Evolutionary conservation across 2,113 vertebrate genomes (phyloP).

Genomic region (Bambusicola thoracicus): DNA sequence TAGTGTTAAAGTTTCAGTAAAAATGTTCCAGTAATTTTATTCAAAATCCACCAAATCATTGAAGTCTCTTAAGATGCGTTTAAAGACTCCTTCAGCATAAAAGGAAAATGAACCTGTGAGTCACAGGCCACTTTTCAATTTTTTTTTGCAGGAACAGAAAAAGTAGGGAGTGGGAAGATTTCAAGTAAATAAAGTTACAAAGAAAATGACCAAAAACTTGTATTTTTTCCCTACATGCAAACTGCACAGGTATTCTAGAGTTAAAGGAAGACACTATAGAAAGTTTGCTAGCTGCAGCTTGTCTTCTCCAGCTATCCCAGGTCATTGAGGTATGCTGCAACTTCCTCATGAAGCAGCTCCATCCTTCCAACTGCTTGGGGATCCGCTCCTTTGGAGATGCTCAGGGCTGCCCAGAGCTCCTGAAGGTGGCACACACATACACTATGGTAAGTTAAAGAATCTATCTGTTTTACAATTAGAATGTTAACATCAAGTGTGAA

Average conservation of each 20-base stretch:
- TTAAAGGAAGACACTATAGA: conserved; percentile 97
- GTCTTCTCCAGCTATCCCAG: conserved; percentile 94
- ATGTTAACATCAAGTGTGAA: background rate
- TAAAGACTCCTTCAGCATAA: background rate
- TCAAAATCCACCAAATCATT: background rate
- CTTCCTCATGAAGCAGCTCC: conserved; percentile 97
- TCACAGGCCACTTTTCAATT: background rate
- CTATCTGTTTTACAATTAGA: background rate
- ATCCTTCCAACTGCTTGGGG: conserved; percentile 96
- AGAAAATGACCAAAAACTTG: background rate
- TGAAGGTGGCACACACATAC: conserved; percentile 94
- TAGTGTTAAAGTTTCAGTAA: background rate
- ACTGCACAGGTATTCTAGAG: conserved; percentile 88
- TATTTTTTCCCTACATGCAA: background rate
- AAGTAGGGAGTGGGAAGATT: accelerated
- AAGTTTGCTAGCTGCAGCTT: conserved; percentile 92
- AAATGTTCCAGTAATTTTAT: background rate
- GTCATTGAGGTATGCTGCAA: conserved; percentile 96
- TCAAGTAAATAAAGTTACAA: background rate
- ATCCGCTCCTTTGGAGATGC: conserved; percentile 96
- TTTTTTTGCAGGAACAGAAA: background rate
- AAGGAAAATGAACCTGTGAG: background rate
- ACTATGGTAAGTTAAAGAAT: conserved; percentile 86
- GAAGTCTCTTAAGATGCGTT: background rate
- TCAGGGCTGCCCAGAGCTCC: conserved; percentile 91